Evolutionary conservation across 2,888 invertebrate species (phyloP).

Genomic region (Hyles lineata): DNA sequence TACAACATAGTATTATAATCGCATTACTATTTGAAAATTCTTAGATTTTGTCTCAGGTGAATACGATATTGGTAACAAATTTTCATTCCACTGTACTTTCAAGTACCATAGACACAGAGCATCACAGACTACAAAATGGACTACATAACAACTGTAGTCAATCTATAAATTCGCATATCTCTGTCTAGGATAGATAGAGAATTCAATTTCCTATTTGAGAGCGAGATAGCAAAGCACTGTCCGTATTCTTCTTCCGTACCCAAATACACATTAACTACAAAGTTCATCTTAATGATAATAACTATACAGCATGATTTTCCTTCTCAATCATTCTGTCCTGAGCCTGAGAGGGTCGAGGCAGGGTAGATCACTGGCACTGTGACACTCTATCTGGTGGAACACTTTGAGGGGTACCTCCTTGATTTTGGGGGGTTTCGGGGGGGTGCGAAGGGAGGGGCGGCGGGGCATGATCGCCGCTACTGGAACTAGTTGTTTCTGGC

Average conservation of each 20-base stretch:
- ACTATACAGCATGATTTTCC: slow-evolving; percentile 39
- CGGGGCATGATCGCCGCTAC: slow-evolving; percentile 51
- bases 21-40: no score
- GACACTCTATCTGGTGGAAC: slow-evolving; percentile 72
- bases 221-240: background rate
- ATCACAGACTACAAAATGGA: no score
- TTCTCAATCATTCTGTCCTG: slow-evolving; percentile 74
- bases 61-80: no score
- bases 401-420: slow-evolving; percentile 76
- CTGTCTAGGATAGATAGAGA: no score
- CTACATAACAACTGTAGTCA: no score
- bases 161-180: no score
- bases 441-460: slow-evolving; percentile 35
- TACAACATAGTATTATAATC: no score
- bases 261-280: background rate
- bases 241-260: background rate
- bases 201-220: no score
- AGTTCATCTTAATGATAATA: slow-evolving; percentile 59
- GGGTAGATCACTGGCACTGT: slow-evolving; percentile 64
- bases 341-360: slow-evolving; percentile 70
- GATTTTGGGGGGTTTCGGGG: slow-evolving; percentile 52
- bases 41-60: no score
- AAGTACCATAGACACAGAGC: no score
- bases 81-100: no score
- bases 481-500: slow-evolving; percentile 63